Conservation (phyloP, 1,140 invertebrate genomes). For the Lineus longissimus region DNA sequence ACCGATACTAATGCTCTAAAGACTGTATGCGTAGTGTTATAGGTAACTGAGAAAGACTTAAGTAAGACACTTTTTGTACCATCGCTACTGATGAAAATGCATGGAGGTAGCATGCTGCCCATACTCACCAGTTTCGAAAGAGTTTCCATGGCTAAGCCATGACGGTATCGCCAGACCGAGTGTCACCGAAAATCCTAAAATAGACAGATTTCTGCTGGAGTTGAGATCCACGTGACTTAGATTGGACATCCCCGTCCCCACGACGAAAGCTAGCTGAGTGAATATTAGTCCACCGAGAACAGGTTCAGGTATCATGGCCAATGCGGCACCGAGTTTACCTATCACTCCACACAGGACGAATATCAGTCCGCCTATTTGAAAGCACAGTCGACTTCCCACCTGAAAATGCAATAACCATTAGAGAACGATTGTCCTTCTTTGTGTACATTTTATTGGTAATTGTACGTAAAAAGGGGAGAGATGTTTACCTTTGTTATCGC, state of each 20-base stretch:
- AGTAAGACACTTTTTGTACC: too few species aligned
- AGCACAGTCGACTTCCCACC: slow-evolving; percentile 79
- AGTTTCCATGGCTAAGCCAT: slow-evolving; percentile 56
- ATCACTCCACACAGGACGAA: slow-evolving; percentile 76
- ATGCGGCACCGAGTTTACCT: slow-evolving; percentile 69
- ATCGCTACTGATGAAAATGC: too few species aligned
- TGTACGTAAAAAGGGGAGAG: background rate
- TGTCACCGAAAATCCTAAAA: slow-evolving; percentile 83
- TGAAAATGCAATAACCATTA: slow-evolving; percentile 36
- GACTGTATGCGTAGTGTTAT: too few species aligned
- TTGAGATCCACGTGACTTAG: slow-evolving; percentile 78
- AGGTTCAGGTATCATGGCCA: slow-evolving; percentile 83
- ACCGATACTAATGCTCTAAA: too few species aligned
- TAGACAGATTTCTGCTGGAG: slow-evolving; percentile 76
- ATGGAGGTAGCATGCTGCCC: too few species aligned
- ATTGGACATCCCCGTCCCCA: slow-evolving; percentile 62
- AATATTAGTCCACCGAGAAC: slow-evolving; percentile 85
- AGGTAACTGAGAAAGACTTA: too few species aligned
- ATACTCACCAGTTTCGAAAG: slow-evolving; percentile 20
- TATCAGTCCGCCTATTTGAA: slow-evolving; percentile 72
- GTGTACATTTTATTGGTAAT: background rate
- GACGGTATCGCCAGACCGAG: slow-evolving; percentile 74
- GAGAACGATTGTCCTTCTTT: too few species aligned
- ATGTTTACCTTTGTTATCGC: slow-evolving; percentile 13
- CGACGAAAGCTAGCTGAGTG: slow-evolving; percentile 69